Base-by-base conservation (phyloP, 2,113 vertebrate genomes). In the Poicephalus meyeri region DNA sequence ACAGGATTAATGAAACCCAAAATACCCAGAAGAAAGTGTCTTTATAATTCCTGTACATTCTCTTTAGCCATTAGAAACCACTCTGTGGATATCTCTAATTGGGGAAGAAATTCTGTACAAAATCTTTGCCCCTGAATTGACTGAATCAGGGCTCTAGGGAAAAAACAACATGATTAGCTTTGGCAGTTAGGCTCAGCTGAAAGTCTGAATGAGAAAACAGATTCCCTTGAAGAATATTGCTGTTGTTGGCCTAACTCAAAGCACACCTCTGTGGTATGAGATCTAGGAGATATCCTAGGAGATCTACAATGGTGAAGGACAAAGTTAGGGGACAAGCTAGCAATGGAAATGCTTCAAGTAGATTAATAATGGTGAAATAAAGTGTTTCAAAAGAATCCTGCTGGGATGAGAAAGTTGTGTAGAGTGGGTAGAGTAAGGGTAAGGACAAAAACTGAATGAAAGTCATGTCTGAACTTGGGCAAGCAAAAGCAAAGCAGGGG, bases 91-190 rank as follows among this genome's bases (percentile, higher is more conserved):
- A 89, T 88, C 89, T 94, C 88, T 97, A 96, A 95, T 96, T 96
- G 93, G 91, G 89, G 93, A 95, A 96, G 94, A 96, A 97, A 94
- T 86, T 96, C 89, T 95, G 55, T 95, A 95, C 96, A 96, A 96
- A 96, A 95, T 96, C 96, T 97, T 92, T 95, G 93, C 95, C 93
- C 95, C 94, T 25, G 85, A 91, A 97, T 96, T 97, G 94, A 96
- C 93, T 95, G 93, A 95, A 96, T 96, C 81, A 94, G 91, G 82
- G 50, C 95, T 95, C 93, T 88, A 88, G 93, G 95, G 95, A 79
- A 71, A 90, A 91, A 90, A 10, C 94, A 95, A 80, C 85, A 74
- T 93, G 88, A 97, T 93, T 95, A 96, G 55, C 71, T 96, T 88
- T 96, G 96, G 94, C 96, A 97, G 88, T 61, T 86, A 76, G 80